Conservation (phyloP, 2,113 vertebrate genomes). For the Bambusicola thoracicus region DNA sequence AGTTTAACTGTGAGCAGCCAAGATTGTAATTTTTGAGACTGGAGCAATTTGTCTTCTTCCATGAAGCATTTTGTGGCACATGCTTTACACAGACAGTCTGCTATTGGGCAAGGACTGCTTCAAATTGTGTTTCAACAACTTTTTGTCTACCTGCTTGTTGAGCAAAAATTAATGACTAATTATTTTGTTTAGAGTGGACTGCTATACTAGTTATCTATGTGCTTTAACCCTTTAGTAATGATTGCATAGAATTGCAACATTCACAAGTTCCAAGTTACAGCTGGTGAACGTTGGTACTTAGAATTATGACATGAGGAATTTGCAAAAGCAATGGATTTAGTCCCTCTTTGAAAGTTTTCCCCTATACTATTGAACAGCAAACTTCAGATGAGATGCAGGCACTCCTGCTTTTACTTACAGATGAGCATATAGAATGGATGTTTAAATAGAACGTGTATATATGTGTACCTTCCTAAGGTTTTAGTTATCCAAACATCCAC, state of each 20-base stretch:
- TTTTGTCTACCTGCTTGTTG: neutral
- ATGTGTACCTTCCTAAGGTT: rapidly evolving
- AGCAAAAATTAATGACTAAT: neutral
- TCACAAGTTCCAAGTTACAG: neutral
- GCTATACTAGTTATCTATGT: neutral
- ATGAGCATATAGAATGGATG: neutral
- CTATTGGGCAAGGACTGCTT: conserved; percentile 10
- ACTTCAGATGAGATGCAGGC: neutral
- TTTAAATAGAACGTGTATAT: neutral
- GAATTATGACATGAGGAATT: neutral
- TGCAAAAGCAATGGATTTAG: neutral
- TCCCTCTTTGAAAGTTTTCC: neutral
- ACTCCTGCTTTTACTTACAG: neutral
- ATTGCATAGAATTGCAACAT: neutral
- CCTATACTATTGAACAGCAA: neutral
- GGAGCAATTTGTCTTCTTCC: conserved; percentile 22
- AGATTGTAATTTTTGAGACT: neutral
- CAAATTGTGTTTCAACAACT: neutral
- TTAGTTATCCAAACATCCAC: neutral
- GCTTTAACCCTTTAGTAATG: neutral
- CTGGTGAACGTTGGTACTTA: neutral
- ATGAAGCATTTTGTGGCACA: neutral
- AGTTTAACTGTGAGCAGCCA: conserved; percentile 10
- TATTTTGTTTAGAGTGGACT: neutral
- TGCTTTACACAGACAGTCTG: neutral